Evolutionary conservation across 2,888 invertebrate species (phyloP).

Genomic region (Andrena chrysosceles): DNA sequence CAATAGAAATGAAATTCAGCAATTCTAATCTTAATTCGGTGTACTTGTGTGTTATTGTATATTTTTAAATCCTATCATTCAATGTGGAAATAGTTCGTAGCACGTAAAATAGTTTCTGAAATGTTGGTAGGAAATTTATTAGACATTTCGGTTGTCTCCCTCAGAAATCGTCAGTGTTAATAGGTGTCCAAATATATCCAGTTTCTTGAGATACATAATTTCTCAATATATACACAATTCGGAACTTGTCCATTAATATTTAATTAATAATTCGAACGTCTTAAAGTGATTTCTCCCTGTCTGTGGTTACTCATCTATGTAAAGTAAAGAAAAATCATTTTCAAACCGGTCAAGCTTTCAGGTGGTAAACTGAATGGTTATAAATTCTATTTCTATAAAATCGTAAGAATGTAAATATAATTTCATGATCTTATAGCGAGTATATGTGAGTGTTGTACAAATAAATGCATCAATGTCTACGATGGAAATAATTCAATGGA

Average conservation of each 20-base stretch:
- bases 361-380: background rate
- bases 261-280: constrained; percentile 12
- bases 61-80: constrained; percentile 7
- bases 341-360: constrained; percentile 23
- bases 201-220: background rate
- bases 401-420: constrained; percentile 19
- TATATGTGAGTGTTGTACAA: constrained; percentile 12
- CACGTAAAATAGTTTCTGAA: constrained; percentile 12
- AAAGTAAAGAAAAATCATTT: background rate
- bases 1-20: background rate
- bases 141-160: background rate
- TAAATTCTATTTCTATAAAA: constrained; percentile 28
- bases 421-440: constrained; percentile 9
- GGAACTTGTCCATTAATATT: background rate
- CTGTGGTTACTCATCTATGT: constrained; percentile 2
- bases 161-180: background rate
- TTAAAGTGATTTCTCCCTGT: constrained; percentile 6
- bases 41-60: constrained; percentile 10
- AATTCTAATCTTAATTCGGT: constrained; percentile 1
- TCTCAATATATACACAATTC: background rate
- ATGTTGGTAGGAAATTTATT: background rate
- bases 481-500: constrained; percentile 11
- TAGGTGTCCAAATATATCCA: background rate
- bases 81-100: constrained; percentile 2
- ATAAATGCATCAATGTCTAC: background rate